Percentiles rank a stretch among this genome's conserved stretches.
Evolutionary conservation across 1,140 invertebrate genomes (phyloP).

Genomic region (Cheumatopsyche charites): DNA sequence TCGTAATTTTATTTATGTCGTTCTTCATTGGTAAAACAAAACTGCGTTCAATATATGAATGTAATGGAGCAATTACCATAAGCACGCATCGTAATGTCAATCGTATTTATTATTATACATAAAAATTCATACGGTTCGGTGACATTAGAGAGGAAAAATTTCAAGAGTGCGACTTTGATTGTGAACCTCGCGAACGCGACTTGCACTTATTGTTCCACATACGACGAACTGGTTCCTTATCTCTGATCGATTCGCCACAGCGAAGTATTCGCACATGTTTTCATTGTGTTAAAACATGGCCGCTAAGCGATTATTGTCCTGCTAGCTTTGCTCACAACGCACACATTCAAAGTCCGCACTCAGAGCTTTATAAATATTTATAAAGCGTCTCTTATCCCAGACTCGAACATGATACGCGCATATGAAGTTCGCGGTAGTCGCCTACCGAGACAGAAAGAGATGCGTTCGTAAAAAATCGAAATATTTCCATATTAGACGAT

Average conservation of each 20-base stretch:
- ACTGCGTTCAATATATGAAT: background rate
- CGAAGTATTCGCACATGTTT: slow-evolving; percentile 17
- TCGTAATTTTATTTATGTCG: background rate
- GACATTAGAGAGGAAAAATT: background rate
- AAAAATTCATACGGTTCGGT: too few species aligned
- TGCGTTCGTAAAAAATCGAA: too few species aligned
- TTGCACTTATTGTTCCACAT: slow-evolving; percentile 13
- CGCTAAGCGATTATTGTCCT: slow-evolving; percentile 6
- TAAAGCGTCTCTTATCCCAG: background rate
- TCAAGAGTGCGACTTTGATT: background rate
- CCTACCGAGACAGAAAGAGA: too few species aligned
- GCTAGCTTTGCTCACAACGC: too few species aligned
- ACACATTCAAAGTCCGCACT: background rate
- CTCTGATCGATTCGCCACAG: slow-evolving; percentile 4
- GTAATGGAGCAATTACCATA: slow-evolving; percentile 4
- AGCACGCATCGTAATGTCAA: background rate
- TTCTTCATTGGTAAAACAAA: too few species aligned
- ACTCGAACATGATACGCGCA: too few species aligned
- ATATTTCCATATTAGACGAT: too few species aligned
- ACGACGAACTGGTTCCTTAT: slow-evolving; percentile 1
- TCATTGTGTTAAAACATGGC: slow-evolving; percentile 9
- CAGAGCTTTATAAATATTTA: slow-evolving; percentile 3
- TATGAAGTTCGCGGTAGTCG: too few species aligned
- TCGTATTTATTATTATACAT: background rate
- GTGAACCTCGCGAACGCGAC: background rate